Evolutionary conservation across 2,888 invertebrate genomes (phyloP).

Genomic region (Phaedon cochleariae): DNA sequence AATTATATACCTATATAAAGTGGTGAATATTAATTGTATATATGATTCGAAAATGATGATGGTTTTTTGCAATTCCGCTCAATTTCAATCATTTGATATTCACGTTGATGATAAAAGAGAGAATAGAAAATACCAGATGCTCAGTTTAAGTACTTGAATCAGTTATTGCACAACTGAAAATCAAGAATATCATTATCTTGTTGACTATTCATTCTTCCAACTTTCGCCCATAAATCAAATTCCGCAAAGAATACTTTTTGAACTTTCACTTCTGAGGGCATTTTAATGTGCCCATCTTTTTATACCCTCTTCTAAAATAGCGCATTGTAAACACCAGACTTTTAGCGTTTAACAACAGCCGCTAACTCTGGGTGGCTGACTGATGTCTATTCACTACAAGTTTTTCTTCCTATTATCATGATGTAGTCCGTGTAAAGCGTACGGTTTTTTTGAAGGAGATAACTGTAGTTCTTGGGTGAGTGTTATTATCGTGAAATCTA

Average conservation of each 20-base stretch:
- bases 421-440: slow-evolving; percentile 39
- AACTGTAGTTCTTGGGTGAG: background rate
- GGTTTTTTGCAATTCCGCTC: too few relatives aligned
- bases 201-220: slow-evolving; percentile 44
- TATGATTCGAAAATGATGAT: too few relatives aligned
- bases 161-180: background rate
- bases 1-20: too few relatives aligned
- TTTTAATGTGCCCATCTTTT: slow-evolving; percentile 54
- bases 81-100: too few relatives aligned
- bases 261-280: slow-evolving; percentile 58
- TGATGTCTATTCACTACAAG: slow-evolving; percentile 38
- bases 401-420: slow-evolving; percentile 34
- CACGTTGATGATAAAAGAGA: too few relatives aligned
- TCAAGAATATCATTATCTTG: background rate
- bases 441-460: slow-evolving; percentile 30
- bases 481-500: too few relatives aligned
- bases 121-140: too few relatives aligned
- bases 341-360: slow-evolving; percentile 44
- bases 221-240: slow-evolving; percentile 58
- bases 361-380: slow-evolving; percentile 30
- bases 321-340: slow-evolving; percentile 54
- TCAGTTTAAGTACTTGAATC: too few relatives aligned
- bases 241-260: slow-evolving; percentile 59
- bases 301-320: slow-evolving; percentile 54
- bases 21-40: too few relatives aligned